phyloP scores from a whole-genome alignment of 2,797 vertebrate species.

The Muscicapa striata region DNA sequence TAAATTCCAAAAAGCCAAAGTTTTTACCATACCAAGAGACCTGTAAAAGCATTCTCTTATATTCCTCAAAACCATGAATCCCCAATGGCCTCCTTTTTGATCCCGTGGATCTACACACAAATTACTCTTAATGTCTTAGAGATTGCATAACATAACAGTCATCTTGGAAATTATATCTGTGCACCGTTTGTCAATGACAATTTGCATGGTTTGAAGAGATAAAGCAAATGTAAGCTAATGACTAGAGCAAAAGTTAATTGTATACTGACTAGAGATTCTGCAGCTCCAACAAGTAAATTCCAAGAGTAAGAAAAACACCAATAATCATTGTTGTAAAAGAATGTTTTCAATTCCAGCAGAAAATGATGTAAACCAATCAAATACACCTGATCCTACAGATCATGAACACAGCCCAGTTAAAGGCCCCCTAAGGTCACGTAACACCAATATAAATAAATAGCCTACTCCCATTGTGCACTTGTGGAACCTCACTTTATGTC shows the following conservation, averaged over 20 bases:
- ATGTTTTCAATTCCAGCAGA: background rate
- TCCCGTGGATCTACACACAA: conserved; percentile 4
- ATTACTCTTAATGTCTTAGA: conserved; percentile 9
- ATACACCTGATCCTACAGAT: background rate
- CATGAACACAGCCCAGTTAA: background rate
- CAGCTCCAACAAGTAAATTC: background rate
- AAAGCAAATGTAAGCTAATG: background rate
- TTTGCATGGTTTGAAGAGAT: background rate
- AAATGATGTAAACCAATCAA: background rate
- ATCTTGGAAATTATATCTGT: background rate
- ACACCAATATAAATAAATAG: background rate
- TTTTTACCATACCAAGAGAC: background rate
- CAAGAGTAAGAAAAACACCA: background rate
- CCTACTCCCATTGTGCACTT: background rate
- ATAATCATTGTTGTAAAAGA: background rate
- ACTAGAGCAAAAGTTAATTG: background rate
- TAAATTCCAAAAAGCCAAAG: background rate
- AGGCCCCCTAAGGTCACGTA: background rate
- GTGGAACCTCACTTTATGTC: background rate
- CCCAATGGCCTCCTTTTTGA: background rate
- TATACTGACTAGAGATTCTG: background rate
- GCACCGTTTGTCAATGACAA: background rate
- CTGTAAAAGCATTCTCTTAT: background rate
- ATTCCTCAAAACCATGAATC: background rate
- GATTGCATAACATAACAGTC: background rate